Conservation (phyloP, 2,797 vertebrate genomes). For the Melanotaenia parkinsoni region DNA sequence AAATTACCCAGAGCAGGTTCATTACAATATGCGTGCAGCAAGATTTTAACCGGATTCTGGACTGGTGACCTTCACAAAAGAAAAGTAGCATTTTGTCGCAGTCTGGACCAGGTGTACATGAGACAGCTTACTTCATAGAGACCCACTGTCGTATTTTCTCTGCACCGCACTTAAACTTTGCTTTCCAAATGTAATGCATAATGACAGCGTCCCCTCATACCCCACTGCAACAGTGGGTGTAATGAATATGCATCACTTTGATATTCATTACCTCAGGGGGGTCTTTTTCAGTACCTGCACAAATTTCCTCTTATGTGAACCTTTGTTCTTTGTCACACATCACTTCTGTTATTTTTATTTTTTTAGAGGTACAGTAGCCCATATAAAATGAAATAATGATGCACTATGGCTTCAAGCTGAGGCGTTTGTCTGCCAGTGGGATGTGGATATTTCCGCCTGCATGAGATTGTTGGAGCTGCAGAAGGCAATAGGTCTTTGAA, state of each 20-base stretch:
- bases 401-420: conserved; percentile 29
- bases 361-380: conserved; percentile 7
- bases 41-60: not conserved
- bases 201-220: conserved; percentile 6
- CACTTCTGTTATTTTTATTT: conserved; percentile 19
- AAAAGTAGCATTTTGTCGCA: no score
- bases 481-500: conserved; percentile 37
- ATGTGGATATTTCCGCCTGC: conserved; percentile 31
- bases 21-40: not conserved
- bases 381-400: conserved; percentile 20
- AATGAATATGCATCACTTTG: conserved; percentile 20
- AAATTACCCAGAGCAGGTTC: not conserved
- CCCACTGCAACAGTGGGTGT: not conserved
- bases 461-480: conserved; percentile 33
- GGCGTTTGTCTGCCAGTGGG: conserved; percentile 22
- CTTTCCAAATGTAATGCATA: conserved; percentile 1
- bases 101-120: not conserved
- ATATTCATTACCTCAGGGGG: conserved; percentile 20
- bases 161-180: conserved; percentile 26
- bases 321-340: conserved; percentile 9
- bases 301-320: conserved; percentile 16
- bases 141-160: not conserved
- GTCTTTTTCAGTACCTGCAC: conserved; percentile 34
- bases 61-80: no score
- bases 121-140: not conserved